These are phyloP conservation scores for Brachionus calyciflorus DNA, from an alignment of 1,140 invertebrate genomes.

Conservation along the genomic window DNA sequence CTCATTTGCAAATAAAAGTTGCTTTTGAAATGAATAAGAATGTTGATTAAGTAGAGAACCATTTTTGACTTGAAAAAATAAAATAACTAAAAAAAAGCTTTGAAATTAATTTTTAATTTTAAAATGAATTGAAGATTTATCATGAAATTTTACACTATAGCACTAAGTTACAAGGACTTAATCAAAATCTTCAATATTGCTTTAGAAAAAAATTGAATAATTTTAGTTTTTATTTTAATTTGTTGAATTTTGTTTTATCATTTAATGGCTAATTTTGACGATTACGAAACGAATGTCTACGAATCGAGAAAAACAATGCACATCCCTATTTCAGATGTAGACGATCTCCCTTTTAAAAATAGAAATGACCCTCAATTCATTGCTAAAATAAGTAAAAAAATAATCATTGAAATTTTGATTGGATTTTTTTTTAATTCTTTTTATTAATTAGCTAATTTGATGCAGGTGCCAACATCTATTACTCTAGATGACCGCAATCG, in stretches of 20 bases:
- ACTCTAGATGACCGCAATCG: not conserved
- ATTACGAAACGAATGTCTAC: not conserved
- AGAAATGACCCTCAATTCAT: conserved; percentile 34
- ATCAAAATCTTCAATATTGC: not conserved
- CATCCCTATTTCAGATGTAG: conserved; percentile 25
- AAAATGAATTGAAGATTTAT: too few relatives aligned
- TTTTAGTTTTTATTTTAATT: not conserved
- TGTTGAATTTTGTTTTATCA: not conserved
- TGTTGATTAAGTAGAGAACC: too few relatives aligned
- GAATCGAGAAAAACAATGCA: not conserved
- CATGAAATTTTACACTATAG: too few relatives aligned
- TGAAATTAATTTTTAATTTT: too few relatives aligned
- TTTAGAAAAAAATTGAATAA: not conserved
- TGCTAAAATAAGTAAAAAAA: conserved; percentile 13
- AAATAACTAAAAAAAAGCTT: too few relatives aligned
- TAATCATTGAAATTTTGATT: too few relatives aligned
- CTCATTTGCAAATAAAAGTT: too few relatives aligned
- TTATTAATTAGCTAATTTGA: conserved; percentile 15
- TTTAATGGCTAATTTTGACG: not conserved
- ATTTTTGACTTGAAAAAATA: too few relatives aligned
- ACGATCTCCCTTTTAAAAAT: conserved; percentile 38
- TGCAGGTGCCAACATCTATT: conserved; percentile 38
- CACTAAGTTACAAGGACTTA: too few relatives aligned
- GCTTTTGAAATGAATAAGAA: too few relatives aligned
- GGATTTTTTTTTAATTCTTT: not conserved